These are phyloP conservation scores for Panthera uncia DNA, from an alignment of 2,113 vertebrate genomes.

Conservation along the genomic window DNA sequence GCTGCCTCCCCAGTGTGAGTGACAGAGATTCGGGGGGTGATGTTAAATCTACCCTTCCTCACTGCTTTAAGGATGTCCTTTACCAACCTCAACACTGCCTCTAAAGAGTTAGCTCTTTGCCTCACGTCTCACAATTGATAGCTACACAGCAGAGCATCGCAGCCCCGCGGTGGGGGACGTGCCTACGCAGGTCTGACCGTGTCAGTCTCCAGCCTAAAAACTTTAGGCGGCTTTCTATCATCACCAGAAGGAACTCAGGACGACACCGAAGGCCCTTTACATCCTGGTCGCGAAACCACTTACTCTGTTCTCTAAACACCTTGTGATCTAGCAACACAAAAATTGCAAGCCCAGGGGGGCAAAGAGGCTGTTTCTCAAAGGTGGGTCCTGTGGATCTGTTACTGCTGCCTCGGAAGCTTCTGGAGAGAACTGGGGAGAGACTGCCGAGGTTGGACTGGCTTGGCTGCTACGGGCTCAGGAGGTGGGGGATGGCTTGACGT, in stretches of 20 bases:
- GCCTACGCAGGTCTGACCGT: neutral
- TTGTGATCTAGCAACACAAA: neutral
- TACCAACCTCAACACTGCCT: neutral
- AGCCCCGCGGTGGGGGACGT: fast-evolving
- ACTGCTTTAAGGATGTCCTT: neutral
- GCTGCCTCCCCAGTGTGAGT: neutral
- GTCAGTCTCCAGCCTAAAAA: neutral
- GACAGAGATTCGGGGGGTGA: too few species aligned
- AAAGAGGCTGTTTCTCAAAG: neutral
- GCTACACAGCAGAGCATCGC: fast-evolving
- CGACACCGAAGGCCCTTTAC: neutral
- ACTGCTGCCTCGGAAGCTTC: neutral
- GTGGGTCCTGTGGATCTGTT: neutral
- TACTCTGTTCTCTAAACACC: neutral
- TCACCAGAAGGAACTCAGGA: neutral
- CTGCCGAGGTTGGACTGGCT: neutral
- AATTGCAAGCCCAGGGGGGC: neutral
- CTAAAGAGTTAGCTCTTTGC: neutral
- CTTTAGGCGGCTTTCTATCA: neutral
- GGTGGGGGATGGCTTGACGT: fast-evolving
- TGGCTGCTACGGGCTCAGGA: neutral
- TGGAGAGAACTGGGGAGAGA: neutral
- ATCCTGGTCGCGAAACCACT: neutral
- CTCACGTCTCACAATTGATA: fast-evolving
- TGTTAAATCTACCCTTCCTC: neutral